phyloP scores from a whole-genome alignment of 2,113 vertebrate species.

The Casuarius casuarius region DNA sequence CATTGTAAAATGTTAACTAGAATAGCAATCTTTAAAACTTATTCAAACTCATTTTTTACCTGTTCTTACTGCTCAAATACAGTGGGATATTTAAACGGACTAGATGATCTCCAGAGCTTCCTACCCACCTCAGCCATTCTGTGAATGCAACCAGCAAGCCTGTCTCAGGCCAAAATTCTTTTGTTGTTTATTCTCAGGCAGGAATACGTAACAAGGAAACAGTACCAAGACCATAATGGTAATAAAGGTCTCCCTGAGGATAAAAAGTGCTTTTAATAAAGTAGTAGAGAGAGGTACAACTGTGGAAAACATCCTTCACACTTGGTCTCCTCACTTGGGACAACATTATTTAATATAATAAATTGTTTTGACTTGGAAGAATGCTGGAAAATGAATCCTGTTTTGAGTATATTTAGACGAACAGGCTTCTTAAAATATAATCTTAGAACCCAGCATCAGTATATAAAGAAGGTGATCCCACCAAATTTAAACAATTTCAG shows the following conservation, averaged over 20 bases:
- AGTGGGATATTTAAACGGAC: neutral
- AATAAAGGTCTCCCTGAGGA: neutral
- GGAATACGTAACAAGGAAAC: neutral
- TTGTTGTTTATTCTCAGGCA: neutral
- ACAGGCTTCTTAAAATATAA: neutral
- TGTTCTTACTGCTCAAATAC: neutral
- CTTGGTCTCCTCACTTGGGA: neutral
- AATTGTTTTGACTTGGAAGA: neutral
- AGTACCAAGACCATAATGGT: neutral
- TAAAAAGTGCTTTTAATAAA: neutral
- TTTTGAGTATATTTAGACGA: neutral
- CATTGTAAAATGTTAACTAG: neutral
- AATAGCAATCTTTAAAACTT: neutral
- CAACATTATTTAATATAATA: neutral
- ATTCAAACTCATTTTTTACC: neutral
- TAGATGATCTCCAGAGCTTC: no score
- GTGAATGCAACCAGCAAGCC: neutral
- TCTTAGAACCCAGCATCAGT: neutral
- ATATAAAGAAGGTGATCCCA: neutral
- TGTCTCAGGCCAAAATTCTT: neutral
- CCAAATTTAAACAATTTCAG: neutral
- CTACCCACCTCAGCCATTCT: no score
- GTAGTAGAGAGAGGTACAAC: neutral
- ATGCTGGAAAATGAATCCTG: neutral
- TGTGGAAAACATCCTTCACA: neutral